Evolutionary conservation across 2,113 vertebrate species (phyloP).

Genomic region (Tauraco erythrolophus): DNA sequence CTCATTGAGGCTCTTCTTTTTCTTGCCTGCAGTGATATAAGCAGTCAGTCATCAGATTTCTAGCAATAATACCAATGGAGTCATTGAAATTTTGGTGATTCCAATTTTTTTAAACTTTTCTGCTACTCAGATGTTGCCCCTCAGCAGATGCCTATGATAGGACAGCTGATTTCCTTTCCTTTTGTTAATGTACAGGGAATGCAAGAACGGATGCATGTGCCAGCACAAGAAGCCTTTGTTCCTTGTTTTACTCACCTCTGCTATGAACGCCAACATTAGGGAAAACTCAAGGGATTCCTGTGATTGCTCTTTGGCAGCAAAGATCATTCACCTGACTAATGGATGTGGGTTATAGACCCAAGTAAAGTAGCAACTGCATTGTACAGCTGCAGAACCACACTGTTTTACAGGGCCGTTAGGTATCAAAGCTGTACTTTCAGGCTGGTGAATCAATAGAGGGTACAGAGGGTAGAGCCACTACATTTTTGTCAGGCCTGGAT

Average conservation of each 20-base stretch:
- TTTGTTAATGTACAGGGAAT: neutral
- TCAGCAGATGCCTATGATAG: neutral
- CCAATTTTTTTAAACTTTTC: neutral
- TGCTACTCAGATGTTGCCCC: neutral
- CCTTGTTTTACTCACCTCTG: neutral
- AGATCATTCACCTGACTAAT: neutral
- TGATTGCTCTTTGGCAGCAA: neutral
- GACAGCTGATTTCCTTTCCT: neutral
- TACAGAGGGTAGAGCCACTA: neutral
- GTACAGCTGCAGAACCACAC: neutral
- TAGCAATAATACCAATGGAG: neutral
- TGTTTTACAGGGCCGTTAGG: neutral
- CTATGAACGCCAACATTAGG: accelerated
- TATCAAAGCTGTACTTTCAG: neutral
- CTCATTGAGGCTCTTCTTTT: neutral
- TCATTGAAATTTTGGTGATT: neutral
- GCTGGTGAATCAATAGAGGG: neutral
- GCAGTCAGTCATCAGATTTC: neutral
- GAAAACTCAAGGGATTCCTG: neutral
- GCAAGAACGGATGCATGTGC: neutral
- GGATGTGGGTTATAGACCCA: neutral
- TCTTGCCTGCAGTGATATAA: neutral
- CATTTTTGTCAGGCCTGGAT: neutral
- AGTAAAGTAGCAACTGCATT: neutral
- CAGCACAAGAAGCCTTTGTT: neutral